Evolutionary conservation across 2,797 vertebrate genomes (phyloP), one percentile per base, ranked within the genome.

Genomic region (Momotus momota): DNA sequence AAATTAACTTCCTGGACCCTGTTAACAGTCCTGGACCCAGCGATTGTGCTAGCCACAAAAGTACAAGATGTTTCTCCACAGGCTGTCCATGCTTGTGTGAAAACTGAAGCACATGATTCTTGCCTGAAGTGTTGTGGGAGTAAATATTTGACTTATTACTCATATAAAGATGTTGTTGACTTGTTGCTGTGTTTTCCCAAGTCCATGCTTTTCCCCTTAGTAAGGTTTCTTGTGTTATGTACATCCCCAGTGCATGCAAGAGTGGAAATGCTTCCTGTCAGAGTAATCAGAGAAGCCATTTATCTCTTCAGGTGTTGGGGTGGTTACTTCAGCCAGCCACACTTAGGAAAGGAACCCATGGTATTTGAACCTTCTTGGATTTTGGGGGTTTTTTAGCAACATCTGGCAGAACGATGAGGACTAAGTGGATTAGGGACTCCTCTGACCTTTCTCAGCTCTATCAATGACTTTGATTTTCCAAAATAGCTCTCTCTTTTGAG

Each of bases 131-230:
- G 78, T 84, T 96, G 94, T 88, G 81, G 94, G 84, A 93, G 81
- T 85, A 92, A 92, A 90, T 93, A 90, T 83, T 93, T 95, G 78
- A 74, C 88, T 94, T 80, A 89, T 95, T 95, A 90, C 74, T 95
- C 95, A 96, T 29, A 51, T 51, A 81, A 94, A 91, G 75, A 66
- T 79, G 88, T 91, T 96, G 88, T 95, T 95, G 91, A 93, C 91
- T 95, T 86, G 86, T 87, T 93, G 79, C 79, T 95, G 64, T 95
- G 92, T 90, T 95, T 96, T 94, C 84, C 81, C 75, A 82, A 85
- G 81, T 88, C 90, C 52, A 2, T 87, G 90, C 49, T 96, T 93
- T 95, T 91, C 87, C 91, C 92, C 62, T 95, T 94, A 86, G 55
- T 90, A 88, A 91, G 14, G 31, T 72, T 88, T 49, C 65, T 95